Evolutionary conservation across 2,888 invertebrate species (phyloP), one percentile per base, ranked within the genome.

Genomic region (Hemithea aestivaria): DNA sequence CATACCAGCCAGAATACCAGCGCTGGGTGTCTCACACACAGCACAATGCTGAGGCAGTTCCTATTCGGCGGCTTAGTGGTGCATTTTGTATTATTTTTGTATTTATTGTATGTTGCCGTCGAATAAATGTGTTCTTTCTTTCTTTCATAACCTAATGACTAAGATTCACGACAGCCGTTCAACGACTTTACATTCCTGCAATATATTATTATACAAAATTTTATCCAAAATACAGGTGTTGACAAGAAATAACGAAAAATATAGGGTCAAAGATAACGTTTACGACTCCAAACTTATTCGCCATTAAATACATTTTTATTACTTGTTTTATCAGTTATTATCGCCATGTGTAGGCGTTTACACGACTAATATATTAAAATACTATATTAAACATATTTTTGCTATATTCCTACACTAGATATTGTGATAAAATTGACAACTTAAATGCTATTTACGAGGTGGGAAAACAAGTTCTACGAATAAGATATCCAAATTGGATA

Each of bases 201-300:
- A n/a, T n/a, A n/a, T n/a, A n/a, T n/a, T n/a, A n/a, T n/a, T n/a
- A n/a, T n/a, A n/a, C n/a, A n/a, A n/a, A n/a, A n/a, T n/a, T n/a
- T n/a, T n/a, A n/a, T n/a, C n/a, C n/a, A n/a, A n/a, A n/a, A 16
- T 16, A 16, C 16, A 16, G 16, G 16, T 16, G 16, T 16, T 16
- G 16, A 16, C 5, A 4, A 16, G 45, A 35, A 25, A 38, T 43
- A 49, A 39, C 48, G 41, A 56, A 60, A 32, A 33, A 26, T 32
- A 20, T 25, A 20, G 20, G 16, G n/a, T 20, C 25, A 10, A 8
- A 16, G 30, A 25, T 24, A 32, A 26, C 11, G 16, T 26, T 27
- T 10, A 34, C 26, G 27, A 27, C 27, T 21, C 7, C 20, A 26
- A 26, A 27, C 12, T 12, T 27, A 10, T 34, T 22, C 12, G 22